Evolutionary conservation across 2,888 invertebrate species (phyloP).

Genomic region (Tinea pellionella): DNA sequence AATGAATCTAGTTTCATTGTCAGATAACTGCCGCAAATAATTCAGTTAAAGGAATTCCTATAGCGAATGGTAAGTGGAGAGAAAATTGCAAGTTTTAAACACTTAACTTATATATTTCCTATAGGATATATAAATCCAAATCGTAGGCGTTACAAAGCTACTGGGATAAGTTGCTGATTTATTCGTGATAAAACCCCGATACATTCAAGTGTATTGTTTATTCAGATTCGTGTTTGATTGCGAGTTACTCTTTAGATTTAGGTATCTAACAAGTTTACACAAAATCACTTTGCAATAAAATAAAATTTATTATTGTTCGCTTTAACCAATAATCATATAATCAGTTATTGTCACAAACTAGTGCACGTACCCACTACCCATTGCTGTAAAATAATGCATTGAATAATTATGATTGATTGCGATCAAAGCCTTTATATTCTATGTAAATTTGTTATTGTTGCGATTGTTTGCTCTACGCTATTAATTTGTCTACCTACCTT

Average conservation of each 20-base stretch:
- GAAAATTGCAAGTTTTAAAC: conserved; percentile 2
- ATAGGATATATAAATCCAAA: neutral
- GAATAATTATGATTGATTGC: conserved; percentile 9
- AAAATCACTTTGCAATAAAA: conserved; percentile 3
- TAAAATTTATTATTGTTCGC: conserved; percentile 1
- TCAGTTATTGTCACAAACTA: conserved; percentile 5
- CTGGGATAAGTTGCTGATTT: conserved; percentile 7
- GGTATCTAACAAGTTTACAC: neutral
- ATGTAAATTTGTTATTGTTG: neutral
- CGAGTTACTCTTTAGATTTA: neutral
- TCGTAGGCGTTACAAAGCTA: conserved; percentile 12
- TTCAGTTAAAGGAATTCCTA: conserved; percentile 6
- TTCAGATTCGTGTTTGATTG: neutral
- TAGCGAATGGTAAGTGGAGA: conserved; percentile 4
- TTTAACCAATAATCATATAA: conserved; percentile 6
- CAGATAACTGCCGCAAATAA: conserved; percentile 3
- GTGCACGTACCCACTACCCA: conserved; percentile 2
- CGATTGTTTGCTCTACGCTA: neutral
- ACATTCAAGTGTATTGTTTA: neutral
- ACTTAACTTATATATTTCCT: neutral
- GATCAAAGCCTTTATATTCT: neutral
- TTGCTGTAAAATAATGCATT: neutral
- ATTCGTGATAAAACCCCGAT: conserved; percentile 2
- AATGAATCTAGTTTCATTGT: conserved; percentile 8
- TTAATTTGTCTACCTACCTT: neutral